Base-by-base conservation (phyloP, 1,140 invertebrate genomes). In the Papilio xuthus region DNA sequence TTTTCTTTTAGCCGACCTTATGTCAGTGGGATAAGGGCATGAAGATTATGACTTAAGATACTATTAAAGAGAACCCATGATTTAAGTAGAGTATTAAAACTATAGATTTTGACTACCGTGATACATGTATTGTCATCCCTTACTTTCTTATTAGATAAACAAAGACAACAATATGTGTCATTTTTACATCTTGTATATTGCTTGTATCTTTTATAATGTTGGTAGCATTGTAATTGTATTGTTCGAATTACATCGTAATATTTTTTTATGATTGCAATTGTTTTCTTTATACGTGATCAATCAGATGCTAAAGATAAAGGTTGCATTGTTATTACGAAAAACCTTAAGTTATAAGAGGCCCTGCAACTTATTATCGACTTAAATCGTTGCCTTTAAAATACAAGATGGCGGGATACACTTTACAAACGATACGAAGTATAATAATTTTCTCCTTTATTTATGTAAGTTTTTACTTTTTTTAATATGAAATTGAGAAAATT, bases 271-370 rank as follows among this genome's bases (percentile, higher is more conserved):
- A 20, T 53, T 56, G 44, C 73, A 41, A 56, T 75, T 75, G 73
- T 75, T 56, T 56, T 56, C 20, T 50, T n/a, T 18, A 56, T 53
- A 75, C 73, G 50, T 56, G 73, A 53, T 32, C 47, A 75, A 53
- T 56, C 73, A 75, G 73, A 75, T 75, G 73, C 3, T 56, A 60
- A 53, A 32, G 73, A 75, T 75, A 75, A 75, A 50, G n/a, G 1
- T 56, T 37, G 44, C 10, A 75, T 75, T 75, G 73, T 75, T 75
- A 41, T 75, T 53, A 53, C 50, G 44, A 53, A 75, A 53, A 37
- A 32, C 32, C 1, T 26, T n/a, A 15, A 26, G 26, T 53, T 75
- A 75, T 75, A 75, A 75, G 26, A 9, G 13, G 47, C n/a, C 23
- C 20, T 10, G 7, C 2, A 75, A 23, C 26, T 28, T 18, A 7